These are phyloP conservation scores for Excalfactoria chinensis DNA, from an alignment of 2,113 vertebrate species.

Conservation along the genomic window DNA sequence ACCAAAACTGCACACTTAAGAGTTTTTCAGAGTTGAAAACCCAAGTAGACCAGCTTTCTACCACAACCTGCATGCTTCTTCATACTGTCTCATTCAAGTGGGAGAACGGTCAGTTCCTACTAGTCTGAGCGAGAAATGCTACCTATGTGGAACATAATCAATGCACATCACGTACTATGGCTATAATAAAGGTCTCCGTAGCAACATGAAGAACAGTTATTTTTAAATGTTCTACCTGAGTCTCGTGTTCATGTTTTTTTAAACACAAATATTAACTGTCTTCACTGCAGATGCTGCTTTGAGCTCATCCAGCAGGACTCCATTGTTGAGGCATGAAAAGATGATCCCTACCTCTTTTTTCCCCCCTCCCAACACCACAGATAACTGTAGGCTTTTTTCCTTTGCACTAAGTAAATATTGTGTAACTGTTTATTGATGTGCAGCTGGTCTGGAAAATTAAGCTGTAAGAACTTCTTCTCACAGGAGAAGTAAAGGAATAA, in stretches of 20 bases:
- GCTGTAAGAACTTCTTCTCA: not conserved
- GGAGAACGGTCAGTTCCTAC: not conserved
- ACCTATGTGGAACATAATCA: not conserved
- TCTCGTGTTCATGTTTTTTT: not conserved
- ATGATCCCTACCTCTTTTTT: not conserved
- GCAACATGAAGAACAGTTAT: constrained; percentile 62
- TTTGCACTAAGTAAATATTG: constrained; percentile 9
- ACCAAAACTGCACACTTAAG: not conserved
- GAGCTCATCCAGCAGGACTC: not conserved
- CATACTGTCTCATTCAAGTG: not conserved
- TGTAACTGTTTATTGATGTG: not conserved
- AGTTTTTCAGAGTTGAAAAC: not conserved
- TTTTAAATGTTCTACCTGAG: constrained; percentile 50
- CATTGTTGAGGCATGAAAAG: not conserved
- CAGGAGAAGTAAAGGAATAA: not conserved
- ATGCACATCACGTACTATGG: not conserved
- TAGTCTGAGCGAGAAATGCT: not conserved
- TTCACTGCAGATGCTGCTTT: not conserved
- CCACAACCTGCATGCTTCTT: not conserved
- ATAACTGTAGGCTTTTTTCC: not conserved
- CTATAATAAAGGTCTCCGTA: constrained; percentile 45
- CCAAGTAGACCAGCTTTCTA: not conserved
- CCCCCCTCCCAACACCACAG: not conserved
- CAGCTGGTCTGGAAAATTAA: not conserved
- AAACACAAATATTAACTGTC: not conserved